A percentile compares a stretch with the other conserved stretches of the same genome.
Evolutionary conservation across 2,113 vertebrate genomes (phyloP).

Genomic region (Tenrec ecaudatus): DNA sequence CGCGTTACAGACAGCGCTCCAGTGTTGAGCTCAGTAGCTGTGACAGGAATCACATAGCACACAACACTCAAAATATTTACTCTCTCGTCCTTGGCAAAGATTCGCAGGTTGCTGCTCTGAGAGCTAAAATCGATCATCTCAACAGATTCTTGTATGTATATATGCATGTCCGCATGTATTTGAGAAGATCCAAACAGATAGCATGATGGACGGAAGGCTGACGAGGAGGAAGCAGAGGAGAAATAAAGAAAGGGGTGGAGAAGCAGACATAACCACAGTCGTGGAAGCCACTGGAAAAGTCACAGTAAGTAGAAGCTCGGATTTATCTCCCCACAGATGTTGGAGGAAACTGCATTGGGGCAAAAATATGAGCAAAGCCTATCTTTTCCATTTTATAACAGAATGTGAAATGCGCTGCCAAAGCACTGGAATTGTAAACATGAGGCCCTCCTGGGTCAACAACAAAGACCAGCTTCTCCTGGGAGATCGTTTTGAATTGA

Average conservation of each 20-base stretch:
- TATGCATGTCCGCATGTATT: background rate
- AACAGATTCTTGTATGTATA: background rate
- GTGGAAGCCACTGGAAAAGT: rapidly evolving
- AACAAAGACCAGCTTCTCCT: background rate
- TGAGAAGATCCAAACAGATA: background rate
- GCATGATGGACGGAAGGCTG: background rate
- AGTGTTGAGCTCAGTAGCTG: background rate
- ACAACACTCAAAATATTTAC: background rate
- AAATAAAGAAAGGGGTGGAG: background rate
- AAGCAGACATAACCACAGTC: rapidly evolving
- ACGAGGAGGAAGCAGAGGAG: background rate
- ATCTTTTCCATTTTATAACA: background rate
- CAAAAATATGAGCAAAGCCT: too few relatives aligned
- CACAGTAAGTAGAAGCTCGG: rapidly evolving
- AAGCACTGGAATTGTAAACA: background rate
- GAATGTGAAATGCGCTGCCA: background rate
- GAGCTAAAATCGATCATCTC: background rate
- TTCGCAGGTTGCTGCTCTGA: background rate
- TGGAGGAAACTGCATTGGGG: too few relatives aligned
- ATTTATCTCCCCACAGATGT: too few relatives aligned
- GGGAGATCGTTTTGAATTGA: background rate
- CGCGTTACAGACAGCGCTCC: background rate
- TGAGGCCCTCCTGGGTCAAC: background rate
- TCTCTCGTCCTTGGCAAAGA: background rate
- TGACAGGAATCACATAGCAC: background rate